phyloP scores from a whole-genome alignment of 1,140 invertebrate species.

The Sarcophaga peregrina region DNA sequence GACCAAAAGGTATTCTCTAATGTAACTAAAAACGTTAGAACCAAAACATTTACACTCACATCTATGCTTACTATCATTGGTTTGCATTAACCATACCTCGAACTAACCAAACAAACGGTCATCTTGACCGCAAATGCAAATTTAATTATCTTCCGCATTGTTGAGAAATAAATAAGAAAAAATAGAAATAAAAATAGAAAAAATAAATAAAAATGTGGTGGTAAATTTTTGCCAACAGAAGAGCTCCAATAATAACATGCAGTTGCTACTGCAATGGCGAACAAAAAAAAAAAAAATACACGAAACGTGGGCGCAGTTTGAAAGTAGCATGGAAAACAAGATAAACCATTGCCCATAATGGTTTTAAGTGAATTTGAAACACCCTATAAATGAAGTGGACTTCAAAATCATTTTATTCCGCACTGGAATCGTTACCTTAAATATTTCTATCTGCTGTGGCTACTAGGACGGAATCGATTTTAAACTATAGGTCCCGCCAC shows the following conservation, averaged over 20 bases:
- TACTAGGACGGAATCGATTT: too few relatives aligned
- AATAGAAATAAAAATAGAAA: background rate
- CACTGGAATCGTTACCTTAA: too few relatives aligned
- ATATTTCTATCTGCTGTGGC: too few relatives aligned
- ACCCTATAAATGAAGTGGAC: too few relatives aligned
- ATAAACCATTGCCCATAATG: too few relatives aligned
- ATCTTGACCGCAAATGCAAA: slow-evolving; percentile 43
- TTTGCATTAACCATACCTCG: background rate
- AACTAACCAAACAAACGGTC: background rate
- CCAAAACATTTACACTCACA: background rate
- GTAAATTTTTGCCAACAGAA: background rate
- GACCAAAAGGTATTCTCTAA: background rate
- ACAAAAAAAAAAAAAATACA: background rate
- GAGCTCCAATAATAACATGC: too few relatives aligned
- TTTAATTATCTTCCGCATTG: slow-evolving; percentile 44
- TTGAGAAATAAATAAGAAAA: slow-evolving; percentile 27
- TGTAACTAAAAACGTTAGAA: background rate
- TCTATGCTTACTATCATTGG: background rate
- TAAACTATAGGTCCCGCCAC: too few relatives aligned
- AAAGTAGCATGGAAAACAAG: background rate
- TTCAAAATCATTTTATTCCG: too few relatives aligned
- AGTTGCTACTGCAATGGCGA: background rate
- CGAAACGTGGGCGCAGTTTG: slow-evolving; percentile 28
- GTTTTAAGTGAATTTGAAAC: too few relatives aligned
- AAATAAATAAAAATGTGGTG: background rate